A percentile compares a stretch with the other conserved stretches of the same genome.
Conservation (phyloP, 2,888 invertebrate genomes). For the Melipona bicolor region DNA sequence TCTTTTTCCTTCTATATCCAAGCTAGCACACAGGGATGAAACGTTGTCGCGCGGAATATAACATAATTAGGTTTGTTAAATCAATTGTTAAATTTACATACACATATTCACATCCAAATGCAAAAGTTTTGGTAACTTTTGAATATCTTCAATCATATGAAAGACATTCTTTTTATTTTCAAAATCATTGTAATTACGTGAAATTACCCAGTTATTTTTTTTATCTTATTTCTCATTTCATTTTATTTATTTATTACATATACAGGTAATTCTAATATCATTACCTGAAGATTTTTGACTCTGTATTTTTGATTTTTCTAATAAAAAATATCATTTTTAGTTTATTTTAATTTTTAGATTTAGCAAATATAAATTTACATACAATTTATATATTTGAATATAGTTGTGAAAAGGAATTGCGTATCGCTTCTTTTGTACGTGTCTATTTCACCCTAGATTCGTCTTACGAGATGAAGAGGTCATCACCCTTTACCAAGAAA, state of each 20-base stretch:
- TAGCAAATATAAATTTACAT: neutral
- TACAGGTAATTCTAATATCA: neutral
- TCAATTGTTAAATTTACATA: neutral
- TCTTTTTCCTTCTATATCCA: neutral
- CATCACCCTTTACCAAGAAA: constrained; percentile 38
- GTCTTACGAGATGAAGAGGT: constrained; percentile 14
- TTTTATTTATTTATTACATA: neutral
- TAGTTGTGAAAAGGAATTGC: neutral
- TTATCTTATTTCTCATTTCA: neutral
- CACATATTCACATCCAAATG: neutral
- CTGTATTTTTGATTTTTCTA: neutral
- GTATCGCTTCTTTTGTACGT: neutral
- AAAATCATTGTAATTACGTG: neutral
- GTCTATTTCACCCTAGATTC: constrained; percentile 8
- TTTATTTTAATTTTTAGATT: neutral
- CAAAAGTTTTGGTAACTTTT: neutral
- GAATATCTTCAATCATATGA: neutral
- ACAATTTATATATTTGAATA: neutral
- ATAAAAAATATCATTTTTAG: neutral
- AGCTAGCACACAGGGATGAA: neutral
- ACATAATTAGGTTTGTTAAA: neutral
- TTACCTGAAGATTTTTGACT: neutral
- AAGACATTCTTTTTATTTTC: neutral
- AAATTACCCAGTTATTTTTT: neutral
- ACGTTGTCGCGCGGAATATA: neutral